phyloP scores from a whole-genome alignment of 2,888 invertebrate genomes.

The Catocala nupta region DNA sequence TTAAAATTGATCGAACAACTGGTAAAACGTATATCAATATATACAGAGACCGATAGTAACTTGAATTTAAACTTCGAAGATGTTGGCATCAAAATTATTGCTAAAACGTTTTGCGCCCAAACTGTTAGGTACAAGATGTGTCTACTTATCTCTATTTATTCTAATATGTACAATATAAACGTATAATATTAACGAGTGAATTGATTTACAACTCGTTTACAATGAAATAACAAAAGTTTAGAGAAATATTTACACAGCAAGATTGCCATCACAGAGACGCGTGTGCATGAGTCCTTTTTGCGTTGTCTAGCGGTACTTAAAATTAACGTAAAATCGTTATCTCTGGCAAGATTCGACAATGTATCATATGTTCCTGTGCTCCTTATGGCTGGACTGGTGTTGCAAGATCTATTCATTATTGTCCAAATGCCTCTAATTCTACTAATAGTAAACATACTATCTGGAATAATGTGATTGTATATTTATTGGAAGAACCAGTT shows the following conservation, averaged over 20 bases:
- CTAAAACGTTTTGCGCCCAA: constrained; percentile 80
- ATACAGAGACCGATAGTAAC: constrained; percentile 76
- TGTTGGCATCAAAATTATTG: constrained; percentile 85
- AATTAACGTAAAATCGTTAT: constrained; percentile 56
- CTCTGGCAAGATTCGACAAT: constrained; percentile 72
- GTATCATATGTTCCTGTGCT: constrained; percentile 16
- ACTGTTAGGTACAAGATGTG: constrained; percentile 82
- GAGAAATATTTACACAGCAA: constrained; percentile 83
- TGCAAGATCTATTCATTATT: constrained; percentile 12
- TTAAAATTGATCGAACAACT: constrained; percentile 70
- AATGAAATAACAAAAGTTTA: constrained; percentile 84
- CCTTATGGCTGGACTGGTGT: constrained; percentile 22
- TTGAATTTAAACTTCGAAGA: constrained; percentile 74
- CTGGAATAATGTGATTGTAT: neutral
- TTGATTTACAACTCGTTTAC: constrained; percentile 70
- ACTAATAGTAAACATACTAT: too few relatives aligned
- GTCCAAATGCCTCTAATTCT: neutral
- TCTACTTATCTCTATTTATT: constrained; percentile 80
- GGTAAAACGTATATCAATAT: constrained; percentile 76
- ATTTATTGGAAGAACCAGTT: neutral
- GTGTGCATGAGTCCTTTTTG: constrained; percentile 68
- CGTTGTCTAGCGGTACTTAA: constrained; percentile 41
- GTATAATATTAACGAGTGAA: constrained; percentile 75
- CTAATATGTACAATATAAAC: constrained; percentile 84
- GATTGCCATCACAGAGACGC: constrained; percentile 83